Evolutionary conservation across 2,113 vertebrate species (phyloP).

Genomic region (Atrichornis clamosus): DNA sequence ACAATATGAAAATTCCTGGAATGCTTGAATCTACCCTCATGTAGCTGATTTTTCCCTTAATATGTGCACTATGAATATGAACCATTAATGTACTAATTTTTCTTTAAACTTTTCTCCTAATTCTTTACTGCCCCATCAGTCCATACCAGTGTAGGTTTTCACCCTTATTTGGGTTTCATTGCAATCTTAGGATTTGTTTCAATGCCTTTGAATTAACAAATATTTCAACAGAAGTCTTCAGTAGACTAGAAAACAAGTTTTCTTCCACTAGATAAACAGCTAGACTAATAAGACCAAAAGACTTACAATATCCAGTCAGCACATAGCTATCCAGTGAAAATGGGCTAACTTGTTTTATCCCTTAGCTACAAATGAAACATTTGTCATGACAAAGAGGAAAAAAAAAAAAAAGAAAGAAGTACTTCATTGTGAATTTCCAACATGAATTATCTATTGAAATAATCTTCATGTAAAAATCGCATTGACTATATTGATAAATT

Average conservation of each 20-base stretch:
- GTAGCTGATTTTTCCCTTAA: constrained; percentile 24
- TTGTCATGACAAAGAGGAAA: not conserved
- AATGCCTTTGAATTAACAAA: not conserved
- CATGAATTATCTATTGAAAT: not conserved
- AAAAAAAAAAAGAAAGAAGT: too few species aligned
- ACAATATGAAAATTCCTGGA: constrained; percentile 54
- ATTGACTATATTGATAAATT: not conserved
- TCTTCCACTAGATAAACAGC: constrained; percentile 25
- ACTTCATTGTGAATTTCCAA: not conserved
- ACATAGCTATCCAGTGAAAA: constrained; percentile 53
- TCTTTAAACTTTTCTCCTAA: not conserved
- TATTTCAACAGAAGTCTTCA: constrained; percentile 31
- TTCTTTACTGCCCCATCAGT: not conserved
- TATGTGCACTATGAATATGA: not conserved
- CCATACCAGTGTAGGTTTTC: not conserved
- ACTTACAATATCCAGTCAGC: constrained; percentile 26
- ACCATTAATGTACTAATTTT: constrained; percentile 2
- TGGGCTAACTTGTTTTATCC: constrained; percentile 3
- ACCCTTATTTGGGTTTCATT: constrained; percentile 50
- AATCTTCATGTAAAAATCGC: not conserved
- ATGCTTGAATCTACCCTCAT: constrained; percentile 33
- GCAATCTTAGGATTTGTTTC: not conserved
- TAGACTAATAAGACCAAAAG: not conserved
- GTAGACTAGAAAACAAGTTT: constrained; percentile 41
- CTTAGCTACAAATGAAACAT: constrained; percentile 33